Conservation (phyloP, 2,888 invertebrate genomes). For the Tolmerus cingulatus region DNA sequence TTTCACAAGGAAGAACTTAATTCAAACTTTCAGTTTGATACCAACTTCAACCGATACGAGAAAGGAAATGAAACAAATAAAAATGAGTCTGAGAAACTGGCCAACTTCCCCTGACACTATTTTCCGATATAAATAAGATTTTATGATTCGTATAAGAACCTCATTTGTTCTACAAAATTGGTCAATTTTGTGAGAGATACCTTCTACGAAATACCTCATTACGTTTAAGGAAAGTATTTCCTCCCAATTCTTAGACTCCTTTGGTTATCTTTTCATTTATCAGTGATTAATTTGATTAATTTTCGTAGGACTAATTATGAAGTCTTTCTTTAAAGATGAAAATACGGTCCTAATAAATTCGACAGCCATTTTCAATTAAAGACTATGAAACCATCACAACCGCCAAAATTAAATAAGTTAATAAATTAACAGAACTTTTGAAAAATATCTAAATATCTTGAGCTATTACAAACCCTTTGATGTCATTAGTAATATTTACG, state of each 20-base stretch:
- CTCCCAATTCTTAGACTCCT: neutral
- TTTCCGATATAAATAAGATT: neutral
- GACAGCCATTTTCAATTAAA: neutral
- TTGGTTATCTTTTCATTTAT: neutral
- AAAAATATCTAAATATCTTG: neutral
- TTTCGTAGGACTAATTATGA: neutral
- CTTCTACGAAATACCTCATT: neutral
- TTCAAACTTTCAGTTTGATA: neutral
- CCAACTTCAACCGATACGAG: neutral
- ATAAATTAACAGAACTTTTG: neutral
- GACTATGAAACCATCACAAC: neutral
- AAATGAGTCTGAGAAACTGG: neutral
- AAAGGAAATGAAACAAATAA: neutral
- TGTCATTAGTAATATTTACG: neutral
- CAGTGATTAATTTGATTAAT: neutral
- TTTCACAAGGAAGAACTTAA: neutral
- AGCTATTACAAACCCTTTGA: neutral
- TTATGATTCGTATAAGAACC: neutral
- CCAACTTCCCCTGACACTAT: neutral
- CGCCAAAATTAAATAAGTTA: neutral
- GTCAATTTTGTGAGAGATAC: neutral
- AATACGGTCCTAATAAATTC: neutral
- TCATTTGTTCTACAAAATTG: neutral
- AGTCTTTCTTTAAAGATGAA: neutral
- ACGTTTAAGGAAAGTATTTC: neutral